Evolutionary conservation across 2,888 invertebrate genomes (phyloP), one percentile per base, ranked within the genome.

Genomic region (Gisinianus flammeolus): DNA sequence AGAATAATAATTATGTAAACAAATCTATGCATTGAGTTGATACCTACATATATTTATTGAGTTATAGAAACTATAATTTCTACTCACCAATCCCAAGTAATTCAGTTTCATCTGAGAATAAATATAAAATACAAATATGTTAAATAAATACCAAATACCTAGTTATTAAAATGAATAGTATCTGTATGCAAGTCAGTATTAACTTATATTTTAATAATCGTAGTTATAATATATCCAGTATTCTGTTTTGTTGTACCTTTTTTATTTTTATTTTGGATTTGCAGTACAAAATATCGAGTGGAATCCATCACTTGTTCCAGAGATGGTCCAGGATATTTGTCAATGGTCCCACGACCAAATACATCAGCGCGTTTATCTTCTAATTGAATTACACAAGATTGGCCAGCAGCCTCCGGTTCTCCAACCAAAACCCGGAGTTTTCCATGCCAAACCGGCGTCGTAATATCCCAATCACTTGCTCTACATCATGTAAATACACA

Each of bases 381-480:
- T n/a, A 76, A 31, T 12, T 76, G 67, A 16, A 76, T 24, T 10
- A 24, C 52, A 68, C 67, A 67, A 24, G 44, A 64, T 5, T 62
- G 44, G 5, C 52, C 71, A 16, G 71, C 71, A 24, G 22, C 52
- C n/a, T n/a, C n/a, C n/a, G n/a, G n/a, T n/a, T n/a, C n/a, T n/a
- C n/a, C n/a, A n/a, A n/a, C n/a, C 19, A 35, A 10, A 4, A 77
- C 10, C 1, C 3, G 3, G 3, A 77, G 24, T 66, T 62, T 77
- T 28, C 71, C 64, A 24, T n/a, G 12, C 66, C 71, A 62, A 1
- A 6, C 54, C 2, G 77, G 77, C n/a, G 70, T 64, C 8, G 19
- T 3, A 16, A 77, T n/a, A 31, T 77, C 71, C 77, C 77, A 77
- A 44, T 77, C 77, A 10, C 26, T 30, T 6, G 77, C 77, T 44